These are phyloP conservation scores for Netelia virgata DNA, from an alignment of 2,888 invertebrate genomes.

Conservation along the genomic window DNA sequence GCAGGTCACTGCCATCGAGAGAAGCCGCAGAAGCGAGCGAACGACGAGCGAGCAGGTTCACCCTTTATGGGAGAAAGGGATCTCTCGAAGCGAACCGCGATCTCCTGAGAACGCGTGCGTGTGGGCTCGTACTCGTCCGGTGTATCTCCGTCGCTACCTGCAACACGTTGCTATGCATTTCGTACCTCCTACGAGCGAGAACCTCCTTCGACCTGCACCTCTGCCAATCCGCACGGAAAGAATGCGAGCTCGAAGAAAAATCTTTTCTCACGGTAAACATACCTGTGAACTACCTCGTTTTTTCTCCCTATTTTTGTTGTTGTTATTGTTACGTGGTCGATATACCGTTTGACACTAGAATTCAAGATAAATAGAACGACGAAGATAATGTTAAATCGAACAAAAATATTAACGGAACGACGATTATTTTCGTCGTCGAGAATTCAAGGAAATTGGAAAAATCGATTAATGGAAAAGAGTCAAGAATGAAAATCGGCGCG, in stretches of 20 bases:
- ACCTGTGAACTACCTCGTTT: background rate
- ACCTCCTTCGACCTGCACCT: slow-evolving; percentile 13
- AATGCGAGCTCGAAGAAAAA: slow-evolving; percentile 25
- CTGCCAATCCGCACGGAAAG: slow-evolving; percentile 14
- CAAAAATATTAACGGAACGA: too few species aligned
- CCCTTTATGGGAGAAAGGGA: slow-evolving; percentile 79
- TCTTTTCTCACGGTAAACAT: slow-evolving; percentile 39
- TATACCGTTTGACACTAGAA: too few species aligned
- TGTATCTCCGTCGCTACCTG: background rate
- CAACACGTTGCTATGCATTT: slow-evolving; percentile 26
- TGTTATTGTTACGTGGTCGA: too few species aligned
- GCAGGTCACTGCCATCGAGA: slow-evolving; percentile 79
- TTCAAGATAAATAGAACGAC: too few species aligned
- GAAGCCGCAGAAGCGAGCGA: slow-evolving; percentile 48
- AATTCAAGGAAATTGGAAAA: too few species aligned
- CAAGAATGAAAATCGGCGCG: too few species aligned
- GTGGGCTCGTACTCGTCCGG: slow-evolving; percentile 21
- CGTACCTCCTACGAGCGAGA: slow-evolving; percentile 11
- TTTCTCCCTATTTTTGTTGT: too few species aligned
- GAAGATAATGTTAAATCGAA: too few species aligned
- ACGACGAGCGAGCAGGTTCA: slow-evolving; percentile 74
- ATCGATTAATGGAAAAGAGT: too few species aligned
- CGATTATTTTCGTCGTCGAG: too few species aligned
- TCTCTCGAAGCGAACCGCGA: slow-evolving; percentile 30
- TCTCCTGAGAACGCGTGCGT: slow-evolving; percentile 41